Conservation (phyloP, 2,888 invertebrate species). For the Patella ulyssiponensis region DNA sequence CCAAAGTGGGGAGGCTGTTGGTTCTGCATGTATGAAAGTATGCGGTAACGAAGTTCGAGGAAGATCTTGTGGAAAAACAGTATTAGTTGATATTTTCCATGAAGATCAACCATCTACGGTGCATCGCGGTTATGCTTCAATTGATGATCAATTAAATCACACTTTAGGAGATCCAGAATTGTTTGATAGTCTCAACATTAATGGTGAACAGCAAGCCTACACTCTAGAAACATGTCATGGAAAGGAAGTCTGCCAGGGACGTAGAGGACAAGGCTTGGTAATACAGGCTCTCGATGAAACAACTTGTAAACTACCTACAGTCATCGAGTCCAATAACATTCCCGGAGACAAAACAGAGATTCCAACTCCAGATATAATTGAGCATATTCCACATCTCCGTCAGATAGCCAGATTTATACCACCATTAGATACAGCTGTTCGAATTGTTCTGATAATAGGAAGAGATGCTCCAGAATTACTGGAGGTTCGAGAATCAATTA, state of each 20-base stretch:
- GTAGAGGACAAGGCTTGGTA: neutral
- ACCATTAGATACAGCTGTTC: neutral
- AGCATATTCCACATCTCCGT: neutral
- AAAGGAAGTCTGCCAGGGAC: neutral
- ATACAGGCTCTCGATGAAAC: neutral
- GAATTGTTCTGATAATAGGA: neutral
- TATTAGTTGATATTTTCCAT: neutral
- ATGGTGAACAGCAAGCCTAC: neutral
- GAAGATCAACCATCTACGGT: neutral
- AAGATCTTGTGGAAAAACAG: neutral
- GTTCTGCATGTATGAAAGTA: neutral
- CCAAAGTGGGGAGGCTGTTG: neutral
- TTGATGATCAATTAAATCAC: neutral
- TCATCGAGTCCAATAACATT: neutral
- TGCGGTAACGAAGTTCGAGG: neutral
- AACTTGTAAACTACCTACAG: neutral
- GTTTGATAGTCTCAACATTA: neutral
- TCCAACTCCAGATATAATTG: neutral
- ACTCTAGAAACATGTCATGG: conserved; percentile 1
- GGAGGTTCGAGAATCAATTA: neutral
- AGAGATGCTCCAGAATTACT: conserved; percentile 6
- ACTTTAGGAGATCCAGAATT: neutral
- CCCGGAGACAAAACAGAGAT: neutral
- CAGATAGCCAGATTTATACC: neutral
- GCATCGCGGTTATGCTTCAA: neutral